These are phyloP conservation scores for Apteryx owenii DNA, from an alignment of 2,113 vertebrate genomes.

Conservation along the genomic window DNA sequence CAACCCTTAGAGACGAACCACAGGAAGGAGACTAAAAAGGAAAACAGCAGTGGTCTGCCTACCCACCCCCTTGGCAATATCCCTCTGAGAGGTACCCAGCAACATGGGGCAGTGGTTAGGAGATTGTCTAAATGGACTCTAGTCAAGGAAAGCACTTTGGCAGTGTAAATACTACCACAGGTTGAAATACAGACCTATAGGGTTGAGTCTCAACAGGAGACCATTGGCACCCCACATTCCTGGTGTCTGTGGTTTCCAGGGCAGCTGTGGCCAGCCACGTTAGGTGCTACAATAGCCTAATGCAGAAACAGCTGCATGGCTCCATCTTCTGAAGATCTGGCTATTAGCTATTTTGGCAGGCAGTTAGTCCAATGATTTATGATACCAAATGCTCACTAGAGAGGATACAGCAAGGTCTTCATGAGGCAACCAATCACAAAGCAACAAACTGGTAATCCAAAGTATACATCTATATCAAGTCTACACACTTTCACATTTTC, in stretches of 20 bases:
- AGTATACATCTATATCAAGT: background rate
- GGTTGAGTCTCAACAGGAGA: background rate
- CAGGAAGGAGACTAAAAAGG: background rate
- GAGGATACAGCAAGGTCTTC: background rate
- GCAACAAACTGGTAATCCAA: background rate
- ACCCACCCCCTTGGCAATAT: background rate
- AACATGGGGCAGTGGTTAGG: background rate
- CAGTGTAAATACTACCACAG: background rate
- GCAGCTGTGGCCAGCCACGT: background rate
- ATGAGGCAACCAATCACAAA: background rate
- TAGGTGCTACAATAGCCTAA: accelerated
- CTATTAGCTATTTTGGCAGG: background rate
- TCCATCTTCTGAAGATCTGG: background rate
- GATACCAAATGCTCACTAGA: background rate
- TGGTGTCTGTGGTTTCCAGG: background rate
- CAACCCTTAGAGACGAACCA: background rate
- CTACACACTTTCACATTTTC: background rate
- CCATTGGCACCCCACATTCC: background rate
- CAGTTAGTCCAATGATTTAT: background rate
- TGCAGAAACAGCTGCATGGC: background rate
- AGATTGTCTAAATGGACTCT: background rate
- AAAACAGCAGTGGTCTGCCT: background rate
- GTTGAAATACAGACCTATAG: background rate
- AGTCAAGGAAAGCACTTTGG: background rate
- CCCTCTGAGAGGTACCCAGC: background rate